Conservation (phyloP, 1,140 invertebrate genomes). For the Apis florea region DNA sequence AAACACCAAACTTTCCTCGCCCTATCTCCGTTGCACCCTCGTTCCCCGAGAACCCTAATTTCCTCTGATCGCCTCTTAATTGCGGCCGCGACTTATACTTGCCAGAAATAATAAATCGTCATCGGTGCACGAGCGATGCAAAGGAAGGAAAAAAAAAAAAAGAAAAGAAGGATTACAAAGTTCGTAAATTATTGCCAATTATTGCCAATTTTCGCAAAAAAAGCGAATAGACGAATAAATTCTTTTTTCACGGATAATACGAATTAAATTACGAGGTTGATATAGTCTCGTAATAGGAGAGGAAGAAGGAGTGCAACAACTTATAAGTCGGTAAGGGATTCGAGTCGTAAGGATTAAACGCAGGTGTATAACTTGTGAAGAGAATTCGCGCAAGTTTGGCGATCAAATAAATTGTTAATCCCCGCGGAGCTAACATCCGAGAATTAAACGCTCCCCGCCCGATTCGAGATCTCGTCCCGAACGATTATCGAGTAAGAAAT, state of each 20-base stretch:
- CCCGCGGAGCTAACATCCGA: conserved; percentile 18
- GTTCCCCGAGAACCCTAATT: conserved; percentile 34
- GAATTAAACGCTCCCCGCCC: conserved; percentile 6
- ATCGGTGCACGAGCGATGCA: too few relatives aligned
- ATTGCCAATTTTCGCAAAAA: neutral
- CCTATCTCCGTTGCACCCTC: conserved; percentile 21
- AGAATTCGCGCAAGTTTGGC: neutral
- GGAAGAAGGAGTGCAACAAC: neutral
- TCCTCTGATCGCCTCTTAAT: neutral
- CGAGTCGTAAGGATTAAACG: neutral
- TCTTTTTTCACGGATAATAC: neutral
- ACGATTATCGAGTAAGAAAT: conserved; percentile 38
- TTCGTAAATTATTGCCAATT: too few relatives aligned
- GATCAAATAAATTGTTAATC: conserved; percentile 42
- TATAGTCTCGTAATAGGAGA: neutral
- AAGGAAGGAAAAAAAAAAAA: too few relatives aligned
- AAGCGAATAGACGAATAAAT: neutral
- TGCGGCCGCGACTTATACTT: neutral
- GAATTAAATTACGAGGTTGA: neutral
- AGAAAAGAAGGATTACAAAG: too few relatives aligned
- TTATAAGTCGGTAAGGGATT: neutral
- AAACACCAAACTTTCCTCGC: conserved; percentile 50
- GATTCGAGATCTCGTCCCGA: conserved; percentile 17
- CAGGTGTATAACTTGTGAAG: neutral
- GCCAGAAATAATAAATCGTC: too few relatives aligned